Evolutionary conservation across 2,888 invertebrate species (phyloP).

Genomic region (Hanleya hanleyi): DNA sequence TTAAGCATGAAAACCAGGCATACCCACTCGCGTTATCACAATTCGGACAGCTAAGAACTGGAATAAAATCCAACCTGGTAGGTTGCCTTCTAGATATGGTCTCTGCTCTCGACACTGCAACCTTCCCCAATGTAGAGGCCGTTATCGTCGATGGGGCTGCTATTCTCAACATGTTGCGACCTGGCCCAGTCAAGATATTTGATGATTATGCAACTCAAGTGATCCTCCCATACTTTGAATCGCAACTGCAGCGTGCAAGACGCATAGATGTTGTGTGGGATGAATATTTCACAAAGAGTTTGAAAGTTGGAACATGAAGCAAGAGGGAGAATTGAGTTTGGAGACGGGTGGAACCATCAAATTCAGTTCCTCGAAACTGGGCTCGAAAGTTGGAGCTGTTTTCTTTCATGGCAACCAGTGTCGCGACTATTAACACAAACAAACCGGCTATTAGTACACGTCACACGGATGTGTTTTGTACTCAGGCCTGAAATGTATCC

Average conservation of each 20-base stretch:
- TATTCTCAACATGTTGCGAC: background rate
- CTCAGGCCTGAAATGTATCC: too few species aligned
- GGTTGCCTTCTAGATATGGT: background rate
- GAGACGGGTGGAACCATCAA: background rate
- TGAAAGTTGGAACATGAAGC: background rate
- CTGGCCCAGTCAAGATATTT: background rate
- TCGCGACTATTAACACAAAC: background rate
- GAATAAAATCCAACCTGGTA: conserved; percentile 19
- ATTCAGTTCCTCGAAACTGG: background rate
- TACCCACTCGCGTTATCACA: conserved; percentile 19
- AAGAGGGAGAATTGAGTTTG: background rate
- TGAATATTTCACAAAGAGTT: background rate
- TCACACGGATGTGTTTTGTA: background rate
- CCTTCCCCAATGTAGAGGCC: background rate
- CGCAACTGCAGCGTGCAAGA: background rate
- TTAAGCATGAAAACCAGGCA: conserved; percentile 24
- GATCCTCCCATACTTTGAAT: too few species aligned
- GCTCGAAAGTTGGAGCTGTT: background rate
- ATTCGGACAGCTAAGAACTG: conserved; percentile 11
- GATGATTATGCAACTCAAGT: background rate
- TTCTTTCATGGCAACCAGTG: background rate
- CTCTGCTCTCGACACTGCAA: background rate
- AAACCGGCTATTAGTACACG: background rate
- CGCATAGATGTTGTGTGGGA: background rate
- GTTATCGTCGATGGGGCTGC: background rate